Conservation (phyloP, 2,888 invertebrate species). For the Stratiomys singularior region DNA sequence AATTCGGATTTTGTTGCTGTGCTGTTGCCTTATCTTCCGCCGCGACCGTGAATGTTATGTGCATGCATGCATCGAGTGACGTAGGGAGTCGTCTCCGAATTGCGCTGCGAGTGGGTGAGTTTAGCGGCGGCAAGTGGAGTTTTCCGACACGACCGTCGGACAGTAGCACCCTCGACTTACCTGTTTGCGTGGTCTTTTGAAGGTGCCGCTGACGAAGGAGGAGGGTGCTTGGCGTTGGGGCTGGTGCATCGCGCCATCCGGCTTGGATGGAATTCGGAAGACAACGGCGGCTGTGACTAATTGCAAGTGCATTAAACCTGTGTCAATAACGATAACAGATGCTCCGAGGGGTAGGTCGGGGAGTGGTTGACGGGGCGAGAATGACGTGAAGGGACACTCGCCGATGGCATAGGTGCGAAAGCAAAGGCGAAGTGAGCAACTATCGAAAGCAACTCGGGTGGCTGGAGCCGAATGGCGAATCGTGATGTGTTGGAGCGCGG, state of each 20-base stretch:
- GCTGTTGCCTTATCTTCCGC: not conserved
- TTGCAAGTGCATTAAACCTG: constrained; percentile 35
- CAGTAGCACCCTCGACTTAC: not conserved
- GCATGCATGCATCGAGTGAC: not conserved
- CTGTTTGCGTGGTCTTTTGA: not conserved
- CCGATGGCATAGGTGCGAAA: not conserved
- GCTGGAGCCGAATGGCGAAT: too few relatives aligned
- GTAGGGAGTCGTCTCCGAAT: not conserved
- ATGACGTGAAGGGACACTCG: not conserved
- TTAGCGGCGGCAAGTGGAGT: not conserved
- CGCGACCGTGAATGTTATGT: not conserved
- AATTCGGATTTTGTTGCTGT: not conserved
- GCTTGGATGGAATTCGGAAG: constrained; percentile 12
- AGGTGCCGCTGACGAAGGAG: not conserved
- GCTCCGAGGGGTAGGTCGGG: not conserved
- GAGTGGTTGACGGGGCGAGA: not conserved
- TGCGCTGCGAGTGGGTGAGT: not conserved
- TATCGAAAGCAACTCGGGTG: not conserved
- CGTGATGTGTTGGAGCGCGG: too few relatives aligned
- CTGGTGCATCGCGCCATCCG: not conserved
- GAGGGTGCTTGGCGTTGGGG: not conserved
- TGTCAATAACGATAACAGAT: not conserved
- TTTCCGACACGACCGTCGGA: not conserved
- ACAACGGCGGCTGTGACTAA: constrained; percentile 23
- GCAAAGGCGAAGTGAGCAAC: not conserved